Evolutionary conservation across 2,888 invertebrate genomes (phyloP), one percentile per base, ranked within the genome.

Genomic region (Lobophora halterata): DNA sequence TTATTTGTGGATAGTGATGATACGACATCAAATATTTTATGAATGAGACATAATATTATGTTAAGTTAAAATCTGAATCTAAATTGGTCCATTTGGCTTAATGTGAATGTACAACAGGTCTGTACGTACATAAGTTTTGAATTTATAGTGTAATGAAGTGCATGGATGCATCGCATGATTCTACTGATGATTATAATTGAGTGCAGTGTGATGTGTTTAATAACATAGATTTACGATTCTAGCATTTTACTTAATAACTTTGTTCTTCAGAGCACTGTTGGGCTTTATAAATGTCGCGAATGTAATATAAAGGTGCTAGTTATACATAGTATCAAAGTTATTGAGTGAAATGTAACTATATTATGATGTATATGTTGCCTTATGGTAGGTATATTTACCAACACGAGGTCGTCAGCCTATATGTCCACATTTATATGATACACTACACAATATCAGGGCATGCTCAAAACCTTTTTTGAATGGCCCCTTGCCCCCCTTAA

Each of bases 131-230:
- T 77, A 71, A 67, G 62, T 66, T 61, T 70, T 65, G 42, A 53
- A 43, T 61, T 65, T 57, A 54, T 58, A 58, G 43, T 58, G 55
- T 64, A 61, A 67, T 67, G 65, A 66, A 60, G 59, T 65, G 82
- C 76, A 74, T 77, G 78, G 65, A 62, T 73, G 74, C 69, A 69
- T 70, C 68, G 86, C 85, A 83, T 86, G 83, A 61, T 73, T 49
- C 49, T 48, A 39, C 37, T 44, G 46, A 45, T 49, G 40, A 38
- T 66, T 74, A 61, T 65, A 61, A 48, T 65, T 61, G 72, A 74
- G 72, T 79, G 73, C 69, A 71, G 71, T 78, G 72, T 80, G 65
- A 70, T 48, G 50, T 53, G 53, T 46, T 50, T 46, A 41, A 39
- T 50, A 50, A 49, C 38, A 29, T 43, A 41, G 37, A 41, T 17